These are phyloP conservation scores for Chromobotia macracanthus DNA, from an alignment of 2,797 vertebrate genomes.

Conservation along the genomic window DNA sequence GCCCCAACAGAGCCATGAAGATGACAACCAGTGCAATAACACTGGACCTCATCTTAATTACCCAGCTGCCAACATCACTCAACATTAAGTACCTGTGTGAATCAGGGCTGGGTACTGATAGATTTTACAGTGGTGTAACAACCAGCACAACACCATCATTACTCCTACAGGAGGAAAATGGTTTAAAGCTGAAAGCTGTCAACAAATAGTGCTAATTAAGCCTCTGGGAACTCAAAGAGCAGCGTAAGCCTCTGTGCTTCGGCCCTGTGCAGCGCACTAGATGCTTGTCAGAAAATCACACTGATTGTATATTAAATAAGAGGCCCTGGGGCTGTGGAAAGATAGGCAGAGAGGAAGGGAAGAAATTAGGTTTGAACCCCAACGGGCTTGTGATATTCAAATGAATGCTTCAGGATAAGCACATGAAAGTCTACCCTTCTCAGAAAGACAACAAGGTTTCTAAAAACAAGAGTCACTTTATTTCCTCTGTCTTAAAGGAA, in stretches of 20 bases:
- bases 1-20: not conserved
- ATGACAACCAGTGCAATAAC: not conserved
- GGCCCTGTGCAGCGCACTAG: conserved; percentile 12
- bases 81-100: conserved; percentile 32
- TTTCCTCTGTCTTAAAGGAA: conserved; percentile 21
- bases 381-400: conserved; percentile 20
- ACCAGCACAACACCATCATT: conserved; percentile 44
- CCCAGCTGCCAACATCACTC: conserved; percentile 27
- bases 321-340: conserved; percentile 47
- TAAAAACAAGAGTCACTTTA: conserved; percentile 4
- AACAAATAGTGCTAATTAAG: conserved; percentile 73
- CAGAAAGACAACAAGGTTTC: conserved; percentile 1
- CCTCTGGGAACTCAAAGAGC: conserved; percentile 71
- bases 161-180: conserved; percentile 25
- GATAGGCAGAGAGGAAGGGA: conserved; percentile 33
- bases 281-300: conserved; percentile 61
- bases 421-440: conserved; percentile 18
- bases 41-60: conserved; percentile 10
- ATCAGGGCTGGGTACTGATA: conserved; percentile 23
- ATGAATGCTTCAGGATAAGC: conserved; percentile 30
- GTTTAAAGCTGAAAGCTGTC: conserved; percentile 51
- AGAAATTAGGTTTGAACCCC: conserved; percentile 46
- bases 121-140: conserved; percentile 33
- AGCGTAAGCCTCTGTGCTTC: conserved; percentile 43
- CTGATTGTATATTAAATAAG: conserved; percentile 62